Evolutionary conservation across 2,797 vertebrate genomes (phyloP).

Genomic region (Hippopotamyrus pictus): DNA sequence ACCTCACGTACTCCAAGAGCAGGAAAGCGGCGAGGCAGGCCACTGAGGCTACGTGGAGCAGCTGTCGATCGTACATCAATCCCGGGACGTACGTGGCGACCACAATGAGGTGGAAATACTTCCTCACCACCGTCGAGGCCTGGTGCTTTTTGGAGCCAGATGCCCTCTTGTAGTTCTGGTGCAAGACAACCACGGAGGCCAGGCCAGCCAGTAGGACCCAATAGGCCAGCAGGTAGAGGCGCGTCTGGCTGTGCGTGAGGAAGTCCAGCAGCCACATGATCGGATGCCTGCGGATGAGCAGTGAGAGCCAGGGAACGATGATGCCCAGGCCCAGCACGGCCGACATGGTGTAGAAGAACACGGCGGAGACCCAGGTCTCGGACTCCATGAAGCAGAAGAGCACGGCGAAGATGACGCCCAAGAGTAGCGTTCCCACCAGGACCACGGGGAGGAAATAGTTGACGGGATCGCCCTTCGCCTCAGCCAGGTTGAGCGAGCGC

Average conservation of each 20-base stretch:
- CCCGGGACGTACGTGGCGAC: constrained; percentile 88
- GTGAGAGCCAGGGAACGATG: constrained; percentile 87
- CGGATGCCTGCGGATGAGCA: constrained; percentile 83
- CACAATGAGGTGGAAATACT: constrained; percentile 92
- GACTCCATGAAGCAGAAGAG: constrained; percentile 96
- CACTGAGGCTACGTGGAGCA: constrained; percentile 81
- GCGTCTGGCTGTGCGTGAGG: constrained; percentile 67
- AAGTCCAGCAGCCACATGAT: constrained; percentile 87
- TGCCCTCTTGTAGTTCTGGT: constrained; percentile 78
- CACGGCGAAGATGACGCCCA: constrained; percentile 83
- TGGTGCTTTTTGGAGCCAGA: constrained; percentile 82
- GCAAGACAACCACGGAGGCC: constrained; percentile 76
- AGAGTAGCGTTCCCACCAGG: constrained; percentile 75
- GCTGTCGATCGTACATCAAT: constrained; percentile 78
- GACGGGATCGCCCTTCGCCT: constrained; percentile 76
- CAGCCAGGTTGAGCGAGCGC: constrained; percentile 74
- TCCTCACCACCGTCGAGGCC: constrained; percentile 79
- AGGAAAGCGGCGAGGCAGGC: constrained; percentile 78
- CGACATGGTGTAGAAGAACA: constrained; percentile 93
- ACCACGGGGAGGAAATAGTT: constrained; percentile 85
- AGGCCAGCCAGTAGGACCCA: constrained; percentile 73
- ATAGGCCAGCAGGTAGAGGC: constrained; percentile 76
- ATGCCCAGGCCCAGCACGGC: constrained; percentile 82
- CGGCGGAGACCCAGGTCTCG: constrained; percentile 83
- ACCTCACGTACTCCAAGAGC: constrained; percentile 83